Evolutionary conservation across 1,140 invertebrate species (phyloP).

Genomic region (Diprion similis): DNA sequence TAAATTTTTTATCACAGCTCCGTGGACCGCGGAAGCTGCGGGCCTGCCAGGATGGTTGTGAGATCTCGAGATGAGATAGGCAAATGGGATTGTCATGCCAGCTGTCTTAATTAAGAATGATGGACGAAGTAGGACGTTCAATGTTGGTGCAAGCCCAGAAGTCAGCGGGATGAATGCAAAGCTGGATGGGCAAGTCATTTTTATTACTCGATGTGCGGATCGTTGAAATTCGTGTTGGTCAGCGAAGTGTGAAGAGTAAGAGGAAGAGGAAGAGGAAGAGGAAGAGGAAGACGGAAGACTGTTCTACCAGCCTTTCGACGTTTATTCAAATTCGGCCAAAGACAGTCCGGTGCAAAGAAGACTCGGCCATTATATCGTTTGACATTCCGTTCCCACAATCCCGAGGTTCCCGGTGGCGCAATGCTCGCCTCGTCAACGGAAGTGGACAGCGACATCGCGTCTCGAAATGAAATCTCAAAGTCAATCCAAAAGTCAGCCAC

Average conservation of each 20-base stretch:
- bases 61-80: conserved; percentile 24
- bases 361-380: neutral
- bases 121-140: conserved; percentile 15
- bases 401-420: no score
- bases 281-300: neutral
- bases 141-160: neutral
- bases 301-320: neutral
- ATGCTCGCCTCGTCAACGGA: no score
- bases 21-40: neutral
- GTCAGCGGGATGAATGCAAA: neutral
- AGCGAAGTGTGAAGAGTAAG: neutral
- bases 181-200: neutral
- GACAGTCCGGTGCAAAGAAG: no score
- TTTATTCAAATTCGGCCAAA: neutral
- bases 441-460: no score
- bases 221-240: neutral
- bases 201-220: neutral
- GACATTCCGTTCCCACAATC: conserved; percentile 4
- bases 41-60: neutral
- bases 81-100: conserved; percentile 28
- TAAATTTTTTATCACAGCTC: neutral
- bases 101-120: conserved; percentile 42
- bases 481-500: no score
- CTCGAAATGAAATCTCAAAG: no score
- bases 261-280: neutral